Conservation (phyloP, 2,888 invertebrate species). For the Lycaena phlaeas region DNA sequence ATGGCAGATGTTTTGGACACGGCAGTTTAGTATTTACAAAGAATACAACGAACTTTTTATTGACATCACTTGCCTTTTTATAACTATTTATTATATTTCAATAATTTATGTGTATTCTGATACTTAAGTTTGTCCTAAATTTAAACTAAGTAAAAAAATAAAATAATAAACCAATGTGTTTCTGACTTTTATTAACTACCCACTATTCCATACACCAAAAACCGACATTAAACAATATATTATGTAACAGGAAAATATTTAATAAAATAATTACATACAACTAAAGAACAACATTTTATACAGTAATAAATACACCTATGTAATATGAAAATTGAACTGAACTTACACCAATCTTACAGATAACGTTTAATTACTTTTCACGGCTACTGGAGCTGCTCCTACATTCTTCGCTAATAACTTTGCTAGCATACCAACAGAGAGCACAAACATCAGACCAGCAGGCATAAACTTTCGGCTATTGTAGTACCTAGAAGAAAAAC, state of each 20-base stretch:
- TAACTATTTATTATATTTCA: slow-evolving; percentile 55
- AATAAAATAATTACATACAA: background rate
- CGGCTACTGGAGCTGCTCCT: slow-evolving; percentile 32
- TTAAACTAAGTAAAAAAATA: slow-evolving; percentile 60
- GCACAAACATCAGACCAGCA: slow-evolving; percentile 85
- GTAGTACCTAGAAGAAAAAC: slow-evolving; percentile 70
- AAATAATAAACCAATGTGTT: slow-evolving; percentile 43
- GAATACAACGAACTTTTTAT: slow-evolving; percentile 16
- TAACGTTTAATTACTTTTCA: slow-evolving; percentile 39
- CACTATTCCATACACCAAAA: slow-evolving; percentile 17
- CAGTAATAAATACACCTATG: too few relatives aligned
- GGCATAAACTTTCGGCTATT: slow-evolving; percentile 95
- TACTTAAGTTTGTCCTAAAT: slow-evolving; percentile 40
- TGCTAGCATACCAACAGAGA: slow-evolving; percentile 76
- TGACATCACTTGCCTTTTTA: slow-evolving; percentile 49
- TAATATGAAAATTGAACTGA: too few relatives aligned
- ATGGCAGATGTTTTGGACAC: slow-evolving; percentile 21
- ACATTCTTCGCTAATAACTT: slow-evolving; percentile 67
- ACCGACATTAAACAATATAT: slow-evolving; percentile 12
- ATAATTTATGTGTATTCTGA: slow-evolving; percentile 47
- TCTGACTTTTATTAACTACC: slow-evolving; percentile 29
- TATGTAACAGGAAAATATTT: too few relatives aligned
- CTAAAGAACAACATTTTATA: too few relatives aligned
- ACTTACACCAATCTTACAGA: background rate
- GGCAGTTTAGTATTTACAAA: slow-evolving; percentile 21